Percentiles rank a stretch among this genome's conserved stretches.
These are phyloP conservation scores for Agrotis exclamationis DNA, from an alignment of 2,888 invertebrate species.

Conservation along the genomic window DNA sequence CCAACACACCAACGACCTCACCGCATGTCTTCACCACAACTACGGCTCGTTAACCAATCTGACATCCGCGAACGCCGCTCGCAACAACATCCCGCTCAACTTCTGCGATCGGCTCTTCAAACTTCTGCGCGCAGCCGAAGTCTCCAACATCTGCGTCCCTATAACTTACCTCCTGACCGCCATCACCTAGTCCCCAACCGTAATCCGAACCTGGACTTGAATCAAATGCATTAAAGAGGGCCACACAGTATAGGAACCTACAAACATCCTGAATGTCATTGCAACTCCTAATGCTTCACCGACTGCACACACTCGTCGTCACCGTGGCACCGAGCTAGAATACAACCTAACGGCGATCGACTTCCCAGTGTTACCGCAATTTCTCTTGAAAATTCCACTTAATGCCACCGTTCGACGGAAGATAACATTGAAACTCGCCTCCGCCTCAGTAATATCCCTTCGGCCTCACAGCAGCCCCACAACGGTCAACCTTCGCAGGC, in stretches of 20 bases:
- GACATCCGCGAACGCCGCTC: slow-evolving; percentile 88
- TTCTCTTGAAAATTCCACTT: slow-evolving; percentile 83
- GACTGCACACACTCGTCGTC: slow-evolving; percentile 85
- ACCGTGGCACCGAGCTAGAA: slow-evolving; percentile 81
- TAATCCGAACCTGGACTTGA: slow-evolving; percentile 73
- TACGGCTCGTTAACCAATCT: slow-evolving; percentile 88
- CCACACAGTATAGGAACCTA: slow-evolving; percentile 81
- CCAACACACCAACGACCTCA: slow-evolving; percentile 91
- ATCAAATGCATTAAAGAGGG: slow-evolving; percentile 73
- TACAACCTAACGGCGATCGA: slow-evolving; percentile 78
- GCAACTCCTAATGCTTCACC: slow-evolving; percentile 83
- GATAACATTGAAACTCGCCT: slow-evolving; percentile 81
- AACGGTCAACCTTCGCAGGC: slow-evolving; percentile 85
- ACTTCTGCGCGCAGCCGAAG: slow-evolving; percentile 86
- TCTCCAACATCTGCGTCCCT: slow-evolving; percentile 84
- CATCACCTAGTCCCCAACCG: slow-evolving; percentile 84
- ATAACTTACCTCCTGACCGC: slow-evolving; percentile 84
- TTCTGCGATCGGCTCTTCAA: slow-evolving; percentile 87
- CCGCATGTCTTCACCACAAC: slow-evolving; percentile 90
- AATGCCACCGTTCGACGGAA: slow-evolving; percentile 82
- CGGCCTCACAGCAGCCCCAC: slow-evolving; percentile 88
- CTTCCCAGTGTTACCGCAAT: slow-evolving; percentile 81
- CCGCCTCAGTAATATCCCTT: slow-evolving; percentile 82
- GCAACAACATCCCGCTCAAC: slow-evolving; percentile 85
- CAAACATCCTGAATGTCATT: slow-evolving; percentile 78